Base-by-base conservation (phyloP, 1,140 invertebrate genomes). In the Yoshiicerus persimilis region DNA sequence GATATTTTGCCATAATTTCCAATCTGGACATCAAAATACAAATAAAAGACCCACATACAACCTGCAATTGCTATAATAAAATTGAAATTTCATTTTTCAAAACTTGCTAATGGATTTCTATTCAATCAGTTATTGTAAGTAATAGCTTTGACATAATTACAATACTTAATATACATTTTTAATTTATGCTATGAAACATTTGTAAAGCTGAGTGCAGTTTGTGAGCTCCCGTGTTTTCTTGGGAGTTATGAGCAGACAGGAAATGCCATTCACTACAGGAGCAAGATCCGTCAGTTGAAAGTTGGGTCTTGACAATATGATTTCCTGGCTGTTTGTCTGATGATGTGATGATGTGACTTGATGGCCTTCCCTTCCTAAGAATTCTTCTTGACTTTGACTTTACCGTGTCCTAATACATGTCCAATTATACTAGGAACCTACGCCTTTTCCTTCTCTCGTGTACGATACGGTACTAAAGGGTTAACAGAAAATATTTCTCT, bases 221-320 rank as follows among this genome's bases (percentile, higher is more conserved):
- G 13, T n/a, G 20, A n/a, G 47, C 47, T n/a, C 47, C 16, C 47
- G 8, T 41, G 16, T 56, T 56, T n/a, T 56, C 20, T 80, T 80
- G 75, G n/a, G 20, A 80, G 30, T 80, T 80, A 80, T 87, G 6
- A 27, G 75, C 27, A 47, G 80, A 32, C 70, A 87, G 86, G 86
- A 87, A 87, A 87, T 87, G 80, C 86, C 77, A 87, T 80, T 87
- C 80, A 80, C 27, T 27, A 39, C 38, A 30, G 27, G 56, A 87
- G 86, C 36, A 38, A 87, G 41, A 87, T 87, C 86, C 56, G 86
- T 87, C 86, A 87, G 86, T 80, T 30, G 41, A 47, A 20, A 47
- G 8, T 47, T 47, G 41, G 11, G 0, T 80, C 75, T 87, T 87
- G 86, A 87, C 86, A 87, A 87, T 87, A 87, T 87, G 86, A 87